phyloP scores from a whole-genome alignment of 2,888 invertebrate genomes.

The Gisinianus flammeolus region DNA sequence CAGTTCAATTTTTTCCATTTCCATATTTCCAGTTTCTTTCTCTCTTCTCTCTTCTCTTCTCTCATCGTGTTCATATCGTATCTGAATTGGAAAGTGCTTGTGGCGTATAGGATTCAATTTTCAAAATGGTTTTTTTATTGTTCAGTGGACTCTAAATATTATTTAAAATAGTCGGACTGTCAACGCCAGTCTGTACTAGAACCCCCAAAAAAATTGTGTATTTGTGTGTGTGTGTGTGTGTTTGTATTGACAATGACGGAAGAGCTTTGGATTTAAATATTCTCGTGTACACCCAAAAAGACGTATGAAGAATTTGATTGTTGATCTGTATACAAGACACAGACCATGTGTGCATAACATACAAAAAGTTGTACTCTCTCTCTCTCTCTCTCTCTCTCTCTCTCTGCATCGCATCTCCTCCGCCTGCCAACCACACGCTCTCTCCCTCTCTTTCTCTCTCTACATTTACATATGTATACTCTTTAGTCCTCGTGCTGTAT shows the following conservation, averaged over 20 bases:
- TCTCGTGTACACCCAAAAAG: not conserved
- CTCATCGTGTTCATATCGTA: not conserved
- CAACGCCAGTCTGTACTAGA: conserved; percentile 18
- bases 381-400: too few relatives aligned
- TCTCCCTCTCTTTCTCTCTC: not conserved
- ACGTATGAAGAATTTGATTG: not conserved
- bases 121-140: conserved; percentile 21
- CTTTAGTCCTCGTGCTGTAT: not conserved
- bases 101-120: conserved; percentile 9
- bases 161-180: conserved; percentile 29
- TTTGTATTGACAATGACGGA: not conserved
- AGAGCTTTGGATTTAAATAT: not conserved
- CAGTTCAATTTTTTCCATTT: not conserved
- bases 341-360: too few relatives aligned
- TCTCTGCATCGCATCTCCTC: not conserved
- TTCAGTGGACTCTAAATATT: conserved; percentile 31
- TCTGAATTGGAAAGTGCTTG: conserved; percentile 22
- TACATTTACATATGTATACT: not conserved
- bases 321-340: too few relatives aligned
- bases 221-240: not conserved
- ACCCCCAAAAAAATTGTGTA: not conserved
- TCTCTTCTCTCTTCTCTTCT: not conserved
- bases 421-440: not conserved
- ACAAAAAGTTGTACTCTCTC: too few relatives aligned
- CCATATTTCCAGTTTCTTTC: not conserved